phyloP scores from a whole-genome alignment of 2,113 vertebrate genomes.

The Chaetura pelagica region DNA sequence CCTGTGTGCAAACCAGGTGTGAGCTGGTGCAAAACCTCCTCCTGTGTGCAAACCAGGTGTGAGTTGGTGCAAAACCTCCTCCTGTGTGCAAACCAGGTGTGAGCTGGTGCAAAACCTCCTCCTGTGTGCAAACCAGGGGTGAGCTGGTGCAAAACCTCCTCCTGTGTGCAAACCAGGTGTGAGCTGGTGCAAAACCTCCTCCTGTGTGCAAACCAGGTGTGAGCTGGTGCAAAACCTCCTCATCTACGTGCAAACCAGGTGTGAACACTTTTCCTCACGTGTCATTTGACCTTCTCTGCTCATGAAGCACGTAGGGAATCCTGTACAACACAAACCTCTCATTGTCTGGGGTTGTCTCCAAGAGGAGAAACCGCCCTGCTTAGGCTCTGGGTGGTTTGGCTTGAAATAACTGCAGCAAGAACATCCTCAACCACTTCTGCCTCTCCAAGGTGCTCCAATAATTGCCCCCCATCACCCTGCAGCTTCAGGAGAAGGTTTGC shows the following conservation, averaged over 20 bases:
- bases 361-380: not conserved
- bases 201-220: too few species aligned
- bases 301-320: not conserved
- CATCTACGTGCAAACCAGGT: too few species aligned
- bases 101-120: not conserved
- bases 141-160: not conserved
- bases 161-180: too few species aligned
- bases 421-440: not conserved
- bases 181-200: not conserved
- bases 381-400: not conserved
- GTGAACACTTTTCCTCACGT: not conserved
- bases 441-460: not conserved
- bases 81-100: too few species aligned
- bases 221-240: not conserved
- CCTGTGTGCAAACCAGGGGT: too few species aligned
- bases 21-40: not conserved
- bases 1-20: too few species aligned
- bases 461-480: not conserved
- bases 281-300: not conserved
- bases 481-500: not conserved
- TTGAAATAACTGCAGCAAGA: not conserved
- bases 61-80: not conserved
- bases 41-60: too few species aligned
- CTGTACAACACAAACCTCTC: not conserved
- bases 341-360: not conserved